phyloP scores from a whole-genome alignment of 2,113 vertebrate genomes.

The Motacilla tschutschensis region DNA sequence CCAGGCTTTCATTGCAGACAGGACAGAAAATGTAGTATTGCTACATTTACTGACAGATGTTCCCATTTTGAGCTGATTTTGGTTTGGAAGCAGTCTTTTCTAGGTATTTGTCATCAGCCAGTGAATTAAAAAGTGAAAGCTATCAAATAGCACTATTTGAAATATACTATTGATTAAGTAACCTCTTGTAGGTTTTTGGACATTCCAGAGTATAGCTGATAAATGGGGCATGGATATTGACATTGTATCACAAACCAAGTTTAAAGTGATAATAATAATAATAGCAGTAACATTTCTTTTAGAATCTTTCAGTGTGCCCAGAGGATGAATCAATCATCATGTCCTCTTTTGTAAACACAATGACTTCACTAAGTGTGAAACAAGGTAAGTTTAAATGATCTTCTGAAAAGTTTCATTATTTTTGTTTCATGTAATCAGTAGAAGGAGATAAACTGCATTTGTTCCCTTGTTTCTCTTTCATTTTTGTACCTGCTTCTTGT shows the following conservation, averaged over 20 bases:
- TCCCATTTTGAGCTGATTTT: neutral
- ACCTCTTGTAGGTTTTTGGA: neutral
- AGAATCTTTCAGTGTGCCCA: constrained; percentile 98
- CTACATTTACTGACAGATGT: neutral
- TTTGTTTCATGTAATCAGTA: neutral
- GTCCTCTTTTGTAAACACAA: constrained; percentile 98
- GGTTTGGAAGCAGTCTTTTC: neutral
- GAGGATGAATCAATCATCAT: constrained; percentile 99
- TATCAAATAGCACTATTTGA: neutral
- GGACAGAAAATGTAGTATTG: neutral
- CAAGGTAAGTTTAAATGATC: constrained; percentile 79
- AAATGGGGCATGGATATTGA: neutral
- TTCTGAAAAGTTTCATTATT: neutral
- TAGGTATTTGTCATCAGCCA: neutral
- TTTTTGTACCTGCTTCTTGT: neutral
- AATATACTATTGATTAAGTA: neutral
- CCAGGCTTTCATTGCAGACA: neutral
- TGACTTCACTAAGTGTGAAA: constrained; percentile 97
- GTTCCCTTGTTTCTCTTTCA: neutral
- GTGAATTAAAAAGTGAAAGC: neutral
- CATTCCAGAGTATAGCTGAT: neutral
- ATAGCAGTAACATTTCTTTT: neutral
- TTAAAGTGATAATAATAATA: neutral
- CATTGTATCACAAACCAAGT: neutral
- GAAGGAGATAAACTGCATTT: neutral